A percentile compares a stretch with the other conserved stretches of the same genome.
These are phyloP conservation scores for Peromyscus melanophrys DNA, from an alignment of 2,797 vertebrate genomes.

Conservation along the genomic window DNA sequence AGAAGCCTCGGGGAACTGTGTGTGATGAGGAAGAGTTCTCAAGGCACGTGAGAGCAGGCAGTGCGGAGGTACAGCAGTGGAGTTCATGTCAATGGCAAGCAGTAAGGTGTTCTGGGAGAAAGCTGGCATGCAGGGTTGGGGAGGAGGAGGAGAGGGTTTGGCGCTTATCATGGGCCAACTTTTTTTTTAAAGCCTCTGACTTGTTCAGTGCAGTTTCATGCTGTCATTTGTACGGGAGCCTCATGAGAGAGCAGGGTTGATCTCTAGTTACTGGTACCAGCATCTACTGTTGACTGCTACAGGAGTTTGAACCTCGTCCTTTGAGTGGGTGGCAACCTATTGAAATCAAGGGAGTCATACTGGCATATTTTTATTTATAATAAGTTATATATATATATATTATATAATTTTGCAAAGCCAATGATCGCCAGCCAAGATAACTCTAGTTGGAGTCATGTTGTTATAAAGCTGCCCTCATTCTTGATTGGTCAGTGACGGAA, in stretches of 20 bases:
- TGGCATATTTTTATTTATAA: background rate
- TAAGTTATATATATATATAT: no score
- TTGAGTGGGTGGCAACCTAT: background rate
- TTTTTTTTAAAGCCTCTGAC: background rate
- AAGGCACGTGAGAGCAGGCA: no score
- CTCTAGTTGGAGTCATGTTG: background rate
- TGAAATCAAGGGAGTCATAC: background rate
- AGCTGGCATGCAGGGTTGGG: background rate
- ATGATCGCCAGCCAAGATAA: background rate
- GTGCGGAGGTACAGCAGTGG: background rate
- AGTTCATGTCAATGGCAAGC: background rate
- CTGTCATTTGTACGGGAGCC: rapidly evolving
- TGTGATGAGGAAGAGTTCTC: background rate
- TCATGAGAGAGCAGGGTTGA: background rate
- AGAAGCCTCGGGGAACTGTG: no score
- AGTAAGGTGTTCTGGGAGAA: background rate
- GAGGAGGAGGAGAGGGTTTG: no score
- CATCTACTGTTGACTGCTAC: background rate
- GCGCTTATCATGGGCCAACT: background rate
- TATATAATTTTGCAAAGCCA: background rate
- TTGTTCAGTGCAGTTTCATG: background rate
- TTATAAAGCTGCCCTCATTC: background rate
- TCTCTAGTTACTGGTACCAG: rapidly evolving
- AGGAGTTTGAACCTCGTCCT: background rate
- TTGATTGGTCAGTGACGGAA: background rate